Percentiles rank a stretch among this genome's conserved stretches.
Evolutionary conservation across 2,888 invertebrate genomes (phyloP).

Genomic region (Eupithecia vulgata): DNA sequence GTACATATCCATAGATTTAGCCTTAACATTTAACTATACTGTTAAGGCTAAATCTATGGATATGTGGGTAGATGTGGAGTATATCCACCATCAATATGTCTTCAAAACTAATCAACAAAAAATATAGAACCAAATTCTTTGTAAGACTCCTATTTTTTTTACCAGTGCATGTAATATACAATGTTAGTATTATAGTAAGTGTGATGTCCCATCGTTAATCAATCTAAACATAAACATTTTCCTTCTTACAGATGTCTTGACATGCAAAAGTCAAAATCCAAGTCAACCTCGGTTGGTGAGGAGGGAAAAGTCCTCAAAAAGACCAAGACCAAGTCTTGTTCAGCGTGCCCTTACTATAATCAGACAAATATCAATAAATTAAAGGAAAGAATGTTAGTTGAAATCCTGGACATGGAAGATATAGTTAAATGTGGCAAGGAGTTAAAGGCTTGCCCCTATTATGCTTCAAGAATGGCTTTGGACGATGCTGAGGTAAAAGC

Average conservation of each 20-base stretch:
- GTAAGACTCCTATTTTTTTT: too few relatives aligned
- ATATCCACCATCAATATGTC: too few relatives aligned
- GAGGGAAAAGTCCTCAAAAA: constrained; percentile 87
- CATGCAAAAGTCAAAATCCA: constrained; percentile 87
- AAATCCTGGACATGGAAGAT: constrained; percentile 95
- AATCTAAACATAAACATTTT: not conserved
- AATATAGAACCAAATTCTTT: too few relatives aligned
- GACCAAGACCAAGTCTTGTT: constrained; percentile 78
- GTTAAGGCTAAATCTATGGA: too few relatives aligned
- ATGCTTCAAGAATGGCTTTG: constrained; percentile 92
- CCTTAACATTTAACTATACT: too few relatives aligned
- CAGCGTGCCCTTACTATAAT: constrained; percentile 88
- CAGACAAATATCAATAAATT: constrained; percentile 85
- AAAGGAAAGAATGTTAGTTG: constrained; percentile 85
- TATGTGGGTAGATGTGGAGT: too few relatives aligned
- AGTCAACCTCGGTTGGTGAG: constrained; percentile 81
- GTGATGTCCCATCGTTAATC: not conserved
- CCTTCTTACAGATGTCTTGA: constrained; percentile 87
- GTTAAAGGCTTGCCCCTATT: constrained; percentile 95
- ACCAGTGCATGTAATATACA: not conserved
- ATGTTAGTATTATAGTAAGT: not conserved
- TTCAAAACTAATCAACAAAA: too few relatives aligned
- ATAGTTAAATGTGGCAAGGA: constrained; percentile 87
- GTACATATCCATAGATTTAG: too few relatives aligned
- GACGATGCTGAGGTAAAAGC: constrained; percentile 89